phyloP scores from a whole-genome alignment of 2,888 invertebrate species.

The Dasypolia templi region DNA sequence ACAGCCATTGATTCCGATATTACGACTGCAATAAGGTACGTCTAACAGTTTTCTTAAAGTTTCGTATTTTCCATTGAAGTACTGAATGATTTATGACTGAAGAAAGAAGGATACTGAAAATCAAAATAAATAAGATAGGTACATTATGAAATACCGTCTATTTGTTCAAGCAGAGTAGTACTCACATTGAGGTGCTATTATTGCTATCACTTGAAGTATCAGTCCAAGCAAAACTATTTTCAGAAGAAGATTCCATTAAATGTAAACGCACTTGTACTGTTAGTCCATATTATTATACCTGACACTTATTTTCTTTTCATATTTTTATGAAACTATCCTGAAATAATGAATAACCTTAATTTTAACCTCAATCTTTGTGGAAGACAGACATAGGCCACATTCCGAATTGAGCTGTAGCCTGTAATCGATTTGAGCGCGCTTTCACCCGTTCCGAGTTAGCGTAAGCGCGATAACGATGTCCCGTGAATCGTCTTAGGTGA shows the following conservation, averaged over 20 bases:
- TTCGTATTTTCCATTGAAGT: background rate
- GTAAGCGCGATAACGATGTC: too few species aligned
- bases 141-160: background rate
- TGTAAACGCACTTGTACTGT: background rate
- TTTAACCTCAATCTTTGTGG: background rate
- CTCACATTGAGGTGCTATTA: slow-evolving; percentile 70
- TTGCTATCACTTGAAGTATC: slow-evolving; percentile 72
- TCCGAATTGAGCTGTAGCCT: too few species aligned
- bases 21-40: background rate
- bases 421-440: too few species aligned
- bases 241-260: slow-evolving; percentile 75
- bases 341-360: slow-evolving; percentile 29
- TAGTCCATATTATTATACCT: background rate
- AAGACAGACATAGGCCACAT: too few species aligned
- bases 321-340: slow-evolving; percentile 18
- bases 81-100: background rate
- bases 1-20: background rate
- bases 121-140: background rate
- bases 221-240: slow-evolving; percentile 79
- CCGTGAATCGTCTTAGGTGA: too few species aligned
- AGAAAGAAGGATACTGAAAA: background rate
- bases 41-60: background rate
- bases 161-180: background rate
- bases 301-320: background rate
- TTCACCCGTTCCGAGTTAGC: too few species aligned